A percentile compares a stretch with the other conserved stretches of the same genome.
These are phyloP conservation scores for Psilopsiagon aymara DNA, from an alignment of 2,113 vertebrate genomes.

Conservation along the genomic window DNA sequence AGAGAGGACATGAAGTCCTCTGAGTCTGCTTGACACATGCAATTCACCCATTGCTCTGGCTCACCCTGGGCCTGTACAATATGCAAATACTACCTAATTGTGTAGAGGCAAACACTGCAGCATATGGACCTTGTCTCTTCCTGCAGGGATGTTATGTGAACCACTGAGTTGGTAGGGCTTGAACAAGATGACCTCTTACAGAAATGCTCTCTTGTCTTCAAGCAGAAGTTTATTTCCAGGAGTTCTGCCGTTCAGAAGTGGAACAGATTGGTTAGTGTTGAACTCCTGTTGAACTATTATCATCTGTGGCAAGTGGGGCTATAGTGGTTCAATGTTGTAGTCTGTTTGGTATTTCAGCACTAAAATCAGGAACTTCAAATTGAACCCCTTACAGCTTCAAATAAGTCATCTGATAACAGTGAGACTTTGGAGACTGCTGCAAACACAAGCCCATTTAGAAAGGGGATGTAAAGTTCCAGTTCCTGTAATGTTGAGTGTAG, in stretches of 20 bases:
- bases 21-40: background rate
- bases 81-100: no score
- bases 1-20: background rate
- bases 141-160: background rate
- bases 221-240: background rate
- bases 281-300: background rate
- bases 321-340: background rate
- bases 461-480: background rate
- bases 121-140: background rate
- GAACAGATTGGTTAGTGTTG: background rate
- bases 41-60: background rate
- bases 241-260: background rate
- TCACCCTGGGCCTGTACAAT: background rate
- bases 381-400: background rate
- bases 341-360: background rate
- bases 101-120: background rate
- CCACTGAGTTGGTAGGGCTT: background rate
- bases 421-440: background rate
- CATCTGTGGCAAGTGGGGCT: background rate
- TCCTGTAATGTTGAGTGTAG: background rate
- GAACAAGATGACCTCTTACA: background rate
- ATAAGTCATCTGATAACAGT: fast-evolving
- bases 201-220: background rate
- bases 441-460: background rate
- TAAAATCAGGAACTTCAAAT: background rate